Percentiles rank a stretch among this genome's conserved stretches.
phyloP scores from a whole-genome alignment of 2,113 vertebrate species.

The Ceuthmochares aereus region DNA sequence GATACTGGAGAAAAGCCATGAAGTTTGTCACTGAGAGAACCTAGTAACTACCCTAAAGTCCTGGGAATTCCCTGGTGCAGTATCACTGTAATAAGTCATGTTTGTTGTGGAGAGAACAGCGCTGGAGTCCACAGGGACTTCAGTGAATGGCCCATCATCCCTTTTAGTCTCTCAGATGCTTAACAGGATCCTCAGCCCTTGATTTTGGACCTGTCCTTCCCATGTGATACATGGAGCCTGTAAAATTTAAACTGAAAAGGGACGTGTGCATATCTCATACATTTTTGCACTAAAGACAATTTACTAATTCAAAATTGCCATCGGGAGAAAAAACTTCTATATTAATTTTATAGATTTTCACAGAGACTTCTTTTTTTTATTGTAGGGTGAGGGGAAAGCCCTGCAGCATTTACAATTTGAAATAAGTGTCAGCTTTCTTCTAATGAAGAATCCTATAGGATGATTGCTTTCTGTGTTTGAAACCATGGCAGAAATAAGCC shows the following conservation, averaged over 20 bases:
- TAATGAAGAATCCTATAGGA: slow-evolving; percentile 12
- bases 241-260: neutral
- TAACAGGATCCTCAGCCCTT: neutral
- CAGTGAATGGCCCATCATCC: neutral
- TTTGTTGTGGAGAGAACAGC: neutral
- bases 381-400: neutral
- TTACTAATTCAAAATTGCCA: neutral
- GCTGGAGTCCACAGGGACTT: neutral
- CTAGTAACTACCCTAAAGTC: neutral
- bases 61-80: neutral
- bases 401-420: neutral
- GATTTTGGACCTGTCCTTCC: neutral
- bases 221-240: neutral
- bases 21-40: neutral
- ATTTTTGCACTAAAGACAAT: neutral
- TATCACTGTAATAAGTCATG: neutral
- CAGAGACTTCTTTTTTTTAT: neutral
- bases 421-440: slow-evolving; percentile 19
- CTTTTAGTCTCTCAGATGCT: neutral
- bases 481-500: slow-evolving; percentile 24
- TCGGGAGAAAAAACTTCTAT: neutral
- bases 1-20: neutral
- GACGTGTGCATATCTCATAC: neutral
- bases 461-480: slow-evolving; percentile 54
- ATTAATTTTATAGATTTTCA: neutral